Conservation (phyloP, 2,113 vertebrate genomes). For the Bos indicus region DNA sequence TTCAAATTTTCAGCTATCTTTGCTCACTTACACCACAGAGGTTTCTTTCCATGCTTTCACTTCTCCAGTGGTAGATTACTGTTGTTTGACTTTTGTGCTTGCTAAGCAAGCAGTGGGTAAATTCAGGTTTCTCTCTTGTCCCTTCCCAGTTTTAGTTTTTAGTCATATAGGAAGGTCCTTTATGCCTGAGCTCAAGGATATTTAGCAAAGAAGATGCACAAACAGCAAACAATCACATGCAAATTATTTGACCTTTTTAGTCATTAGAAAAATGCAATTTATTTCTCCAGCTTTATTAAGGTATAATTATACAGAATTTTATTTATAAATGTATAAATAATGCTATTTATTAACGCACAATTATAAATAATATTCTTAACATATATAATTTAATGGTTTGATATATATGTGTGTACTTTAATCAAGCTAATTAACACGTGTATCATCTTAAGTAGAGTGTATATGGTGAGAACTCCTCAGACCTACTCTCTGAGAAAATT, state of each 20-base stretch:
- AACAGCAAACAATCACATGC: not conserved
- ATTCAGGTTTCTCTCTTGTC: not conserved
- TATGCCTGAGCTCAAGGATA: not conserved
- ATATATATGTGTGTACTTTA: not conserved
- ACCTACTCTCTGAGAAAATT: not conserved
- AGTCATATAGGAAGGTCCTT: not conserved
- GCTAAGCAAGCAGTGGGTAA: not conserved
- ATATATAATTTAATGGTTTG: not conserved
- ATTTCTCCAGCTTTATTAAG: not conserved
- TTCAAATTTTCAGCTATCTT: not conserved
- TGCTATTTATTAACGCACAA: not conserved
- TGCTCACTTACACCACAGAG: not conserved
- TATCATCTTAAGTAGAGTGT: not conserved
- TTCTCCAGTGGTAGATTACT: not conserved
- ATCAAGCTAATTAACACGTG: not conserved
- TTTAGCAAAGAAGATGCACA: not conserved
- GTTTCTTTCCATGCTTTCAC: not conserved
- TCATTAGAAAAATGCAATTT: not conserved
- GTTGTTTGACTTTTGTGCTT: not conserved
- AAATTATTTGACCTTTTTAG: not conserved
- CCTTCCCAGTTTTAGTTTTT: not conserved
- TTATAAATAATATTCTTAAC: not conserved
- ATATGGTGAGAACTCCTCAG: not conserved
- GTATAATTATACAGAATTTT: not conserved
- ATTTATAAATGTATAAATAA: not conserved